Percentiles rank a stretch among this genome's conserved stretches.
These are phyloP conservation scores for Vireo altiloquus DNA, from an alignment of 2,113 vertebrate species.

Conservation along the genomic window DNA sequence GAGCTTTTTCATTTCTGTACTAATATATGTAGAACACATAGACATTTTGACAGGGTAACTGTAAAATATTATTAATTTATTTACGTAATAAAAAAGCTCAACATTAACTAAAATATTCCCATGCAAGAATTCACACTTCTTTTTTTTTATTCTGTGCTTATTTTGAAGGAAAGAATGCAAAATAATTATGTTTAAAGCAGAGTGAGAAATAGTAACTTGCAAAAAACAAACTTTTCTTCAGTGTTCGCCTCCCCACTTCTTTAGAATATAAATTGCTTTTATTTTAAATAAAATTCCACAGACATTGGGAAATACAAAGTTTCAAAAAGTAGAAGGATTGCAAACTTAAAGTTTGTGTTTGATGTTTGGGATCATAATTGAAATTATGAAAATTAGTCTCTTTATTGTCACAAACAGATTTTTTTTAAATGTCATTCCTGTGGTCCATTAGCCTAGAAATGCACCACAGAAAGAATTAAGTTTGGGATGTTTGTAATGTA, in stretches of 20 bases:
- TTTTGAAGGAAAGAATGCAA: neutral
- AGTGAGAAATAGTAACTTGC: neutral
- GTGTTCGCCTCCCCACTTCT: neutral
- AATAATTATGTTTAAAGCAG: neutral
- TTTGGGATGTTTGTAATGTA: neutral
- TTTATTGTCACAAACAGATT: neutral
- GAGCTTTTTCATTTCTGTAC: neutral
- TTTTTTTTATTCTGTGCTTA: neutral
- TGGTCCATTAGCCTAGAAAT: neutral
- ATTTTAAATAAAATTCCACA: neutral
- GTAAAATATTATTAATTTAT: neutral
- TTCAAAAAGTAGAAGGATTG: neutral
- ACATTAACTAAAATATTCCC: neutral
- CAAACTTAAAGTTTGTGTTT: neutral
- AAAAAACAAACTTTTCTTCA: neutral
- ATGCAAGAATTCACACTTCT: neutral
- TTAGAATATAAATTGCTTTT: neutral
- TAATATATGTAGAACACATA: neutral
- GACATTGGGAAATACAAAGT: neutral
- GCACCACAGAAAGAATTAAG: neutral
- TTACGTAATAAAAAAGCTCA: neutral
- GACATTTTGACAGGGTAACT: neutral
- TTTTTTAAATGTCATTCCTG: neutral
- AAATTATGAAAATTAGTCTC: neutral
- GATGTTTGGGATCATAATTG: neutral